A percentile compares a stretch with the other conserved stretches of the same genome.
These are phyloP conservation scores for Sardina pilchardus DNA, from an alignment of 2,113 vertebrate species.

Conservation along the genomic window DNA sequence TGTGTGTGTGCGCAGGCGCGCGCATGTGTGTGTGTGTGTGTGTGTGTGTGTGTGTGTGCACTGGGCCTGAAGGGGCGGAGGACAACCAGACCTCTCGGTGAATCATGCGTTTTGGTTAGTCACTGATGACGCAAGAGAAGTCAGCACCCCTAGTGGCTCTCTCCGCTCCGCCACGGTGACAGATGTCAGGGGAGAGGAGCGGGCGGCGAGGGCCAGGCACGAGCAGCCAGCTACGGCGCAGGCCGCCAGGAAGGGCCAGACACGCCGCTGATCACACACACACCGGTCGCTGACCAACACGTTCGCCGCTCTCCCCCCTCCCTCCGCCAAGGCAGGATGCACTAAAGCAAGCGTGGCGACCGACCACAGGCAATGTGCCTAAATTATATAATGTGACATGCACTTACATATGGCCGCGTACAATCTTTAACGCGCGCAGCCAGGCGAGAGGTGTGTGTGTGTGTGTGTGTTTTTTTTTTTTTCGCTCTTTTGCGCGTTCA, in stretches of 20 bases:
- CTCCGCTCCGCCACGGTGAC: slow-evolving; percentile 20
- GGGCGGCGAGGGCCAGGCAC: background rate
- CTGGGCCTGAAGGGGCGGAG: background rate
- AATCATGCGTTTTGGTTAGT: slow-evolving; percentile 34
- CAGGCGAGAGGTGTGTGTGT: no score
- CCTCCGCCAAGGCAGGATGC: background rate
- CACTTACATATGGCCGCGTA: background rate
- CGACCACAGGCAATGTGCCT: background rate
- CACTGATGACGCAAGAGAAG: slow-evolving; percentile 32
- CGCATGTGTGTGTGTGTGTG: slow-evolving; percentile 6
- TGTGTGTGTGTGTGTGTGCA: background rate
- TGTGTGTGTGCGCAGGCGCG: background rate
- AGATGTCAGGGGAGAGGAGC: slow-evolving; percentile 29
- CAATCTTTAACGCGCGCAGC: background rate
- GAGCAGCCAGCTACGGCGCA: background rate
- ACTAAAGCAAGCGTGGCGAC: background rate
- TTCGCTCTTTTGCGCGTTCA: background rate
- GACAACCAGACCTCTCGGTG: slow-evolving; percentile 14
- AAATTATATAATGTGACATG: background rate
- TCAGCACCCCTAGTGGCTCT: slow-evolving; percentile 34
- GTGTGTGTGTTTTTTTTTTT: no score
- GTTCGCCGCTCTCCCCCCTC: background rate
- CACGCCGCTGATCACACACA: background rate
- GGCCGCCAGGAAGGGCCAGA: slow-evolving; percentile 3
- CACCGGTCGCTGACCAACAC: background rate